Conservation (phyloP, 2,113 vertebrate genomes). For the Eidolon helvum region DNA sequence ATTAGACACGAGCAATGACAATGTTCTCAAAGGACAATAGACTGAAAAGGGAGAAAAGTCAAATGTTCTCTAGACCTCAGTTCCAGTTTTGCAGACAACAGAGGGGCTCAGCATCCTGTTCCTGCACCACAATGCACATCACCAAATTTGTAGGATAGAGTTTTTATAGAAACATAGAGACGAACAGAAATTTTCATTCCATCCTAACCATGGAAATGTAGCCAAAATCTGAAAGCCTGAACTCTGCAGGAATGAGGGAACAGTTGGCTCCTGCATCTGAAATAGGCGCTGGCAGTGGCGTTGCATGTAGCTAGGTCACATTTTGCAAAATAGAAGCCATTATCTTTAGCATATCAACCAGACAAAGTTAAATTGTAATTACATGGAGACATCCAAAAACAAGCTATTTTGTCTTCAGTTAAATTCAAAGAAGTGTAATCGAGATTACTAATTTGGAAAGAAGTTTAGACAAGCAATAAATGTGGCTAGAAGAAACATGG, state of each 20-base stretch:
- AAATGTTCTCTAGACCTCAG: background rate
- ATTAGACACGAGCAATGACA: background rate
- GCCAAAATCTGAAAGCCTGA: conserved; percentile 51
- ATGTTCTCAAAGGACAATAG: background rate
- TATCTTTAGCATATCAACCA: conserved; percentile 74
- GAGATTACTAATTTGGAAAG: conserved; percentile 66
- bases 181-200: conserved; percentile 28
- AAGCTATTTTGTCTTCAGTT: conserved; percentile 68
- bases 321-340: conserved; percentile 74
- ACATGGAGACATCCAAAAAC: conserved; percentile 70
- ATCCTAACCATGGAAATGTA: conserved; percentile 33
- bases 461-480: conserved; percentile 74
- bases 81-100: background rate
- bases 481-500: conserved; percentile 46
- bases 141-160: background rate
- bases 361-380: conserved; percentile 72
- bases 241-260: conserved; percentile 62
- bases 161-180: conserved; percentile 13
- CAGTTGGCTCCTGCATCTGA: conserved; percentile 51
- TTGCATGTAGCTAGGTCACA: conserved; percentile 39
- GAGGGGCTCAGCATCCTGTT: background rate
- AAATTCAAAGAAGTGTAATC: conserved; percentile 60
- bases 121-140: background rate
- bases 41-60: background rate
- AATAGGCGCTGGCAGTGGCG: conserved; percentile 42